Evolutionary conservation across 1,140 invertebrate genomes (phyloP), one percentile per base, ranked within the genome.

Genomic region (Stegodyphus dumicola): DNA sequence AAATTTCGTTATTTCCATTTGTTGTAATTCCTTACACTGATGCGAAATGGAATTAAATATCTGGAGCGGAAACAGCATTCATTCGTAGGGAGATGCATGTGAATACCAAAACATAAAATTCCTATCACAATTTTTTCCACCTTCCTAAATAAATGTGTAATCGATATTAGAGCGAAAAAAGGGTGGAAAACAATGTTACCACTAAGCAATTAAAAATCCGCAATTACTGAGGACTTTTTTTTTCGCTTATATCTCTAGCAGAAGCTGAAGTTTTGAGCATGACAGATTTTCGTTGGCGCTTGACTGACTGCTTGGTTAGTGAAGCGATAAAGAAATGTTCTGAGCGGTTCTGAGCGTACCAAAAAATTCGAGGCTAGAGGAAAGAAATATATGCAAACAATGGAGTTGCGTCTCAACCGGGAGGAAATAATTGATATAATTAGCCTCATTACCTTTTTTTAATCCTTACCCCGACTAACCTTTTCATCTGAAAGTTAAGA

Each of bases 141-240:
- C 15, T 18, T n/a, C 77, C 11, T 48, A 11, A 79, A 79, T 79
- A 49, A 79, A 79, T 79, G 77, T 53, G 54, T 75, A 83, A 83
- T 75, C 80, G 18, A 83, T 83, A 75, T 75, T 74, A 75, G 75
- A 53, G 7, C 51, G 15, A 33, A 75, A 53, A 83, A 83, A 75
- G 48, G 33, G 18, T 6, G 56, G 18, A 76, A 84, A 74, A 83
- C 73, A 85, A 76, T 85, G 51, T 77, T 77, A 11, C 81, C 81
- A 85, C 77, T 85, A 85, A 75, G 73, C 81, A 85, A 85, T 85
- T 85, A 85, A 85, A 85, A 85, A 64, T 77, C 66, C 18, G 74
- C 73, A 76, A 85, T 85, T 77, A 85, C 74, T 77, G 52, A 65
- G n/a, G 33, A 75, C 13, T 75, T 65, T 75, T 74, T 83, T 83